A percentile compares a stretch with the other conserved stretches of the same genome.
Evolutionary conservation across 2,113 vertebrate species (phyloP).

Genomic region (Lipophrys pholis): DNA sequence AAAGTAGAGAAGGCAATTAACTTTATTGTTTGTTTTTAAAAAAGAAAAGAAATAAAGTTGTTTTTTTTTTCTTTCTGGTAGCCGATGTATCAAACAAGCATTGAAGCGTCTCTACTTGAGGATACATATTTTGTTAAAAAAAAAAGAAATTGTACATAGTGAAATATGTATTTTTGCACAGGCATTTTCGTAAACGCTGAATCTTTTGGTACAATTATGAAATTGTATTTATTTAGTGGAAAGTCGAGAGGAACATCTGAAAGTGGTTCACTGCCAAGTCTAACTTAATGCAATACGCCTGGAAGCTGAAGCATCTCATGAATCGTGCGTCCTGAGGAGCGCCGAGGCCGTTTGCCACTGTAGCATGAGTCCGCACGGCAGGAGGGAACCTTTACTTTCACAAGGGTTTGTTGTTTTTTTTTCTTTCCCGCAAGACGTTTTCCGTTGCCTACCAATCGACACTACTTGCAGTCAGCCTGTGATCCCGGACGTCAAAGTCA

Average conservation of each 20-base stretch:
- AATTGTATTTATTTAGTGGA: slow-evolving; percentile 96
- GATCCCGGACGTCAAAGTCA: slow-evolving; percentile 65
- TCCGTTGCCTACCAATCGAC: slow-evolving; percentile 73
- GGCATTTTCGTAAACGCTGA: slow-evolving; percentile 93
- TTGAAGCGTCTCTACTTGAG: slow-evolving; percentile 98
- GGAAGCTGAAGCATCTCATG: slow-evolving; percentile 79
- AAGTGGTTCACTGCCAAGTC: slow-evolving; percentile 99
- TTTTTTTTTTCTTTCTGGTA: slow-evolving; percentile 75
- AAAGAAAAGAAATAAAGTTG: slow-evolving; percentile 21
- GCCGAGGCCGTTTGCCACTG: slow-evolving; percentile 63
- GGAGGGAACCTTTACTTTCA: slow-evolving; percentile 67
- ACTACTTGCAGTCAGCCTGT: slow-evolving; percentile 64
- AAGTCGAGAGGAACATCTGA: slow-evolving; percentile 93
- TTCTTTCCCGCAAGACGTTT: slow-evolving; percentile 66
- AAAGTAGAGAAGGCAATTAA: slow-evolving; percentile 57
- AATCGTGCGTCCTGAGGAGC: slow-evolving; percentile 53
- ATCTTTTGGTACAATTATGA: slow-evolving; percentile 93
- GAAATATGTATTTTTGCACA: slow-evolving; percentile 99
- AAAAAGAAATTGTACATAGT: slow-evolving; percentile 94
- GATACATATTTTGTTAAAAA: slow-evolving; percentile 98
- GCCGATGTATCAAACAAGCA: slow-evolving; percentile 89
- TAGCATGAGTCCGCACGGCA: slow-evolving; percentile 74
- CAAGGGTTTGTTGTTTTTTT: slow-evolving; percentile 64
- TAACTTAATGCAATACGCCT: slow-evolving; percentile 90
- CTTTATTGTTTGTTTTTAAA: slow-evolving; percentile 82